phyloP scores from a whole-genome alignment of 2,797 vertebrate genomes.

The Enteromius fasciolatus region DNA sequence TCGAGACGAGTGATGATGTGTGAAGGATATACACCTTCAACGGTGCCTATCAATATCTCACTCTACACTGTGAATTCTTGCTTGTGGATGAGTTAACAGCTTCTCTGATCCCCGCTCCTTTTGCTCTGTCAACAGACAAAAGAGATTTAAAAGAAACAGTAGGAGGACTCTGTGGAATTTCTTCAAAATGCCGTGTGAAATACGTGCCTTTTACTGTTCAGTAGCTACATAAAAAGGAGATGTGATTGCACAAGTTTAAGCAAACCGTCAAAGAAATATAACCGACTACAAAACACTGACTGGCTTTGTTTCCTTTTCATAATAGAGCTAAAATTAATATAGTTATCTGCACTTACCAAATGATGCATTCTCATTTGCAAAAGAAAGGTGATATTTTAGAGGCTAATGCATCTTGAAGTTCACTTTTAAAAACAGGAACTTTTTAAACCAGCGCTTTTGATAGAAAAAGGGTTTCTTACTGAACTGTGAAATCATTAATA shows the following conservation, averaged over 20 bases:
- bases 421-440: background rate
- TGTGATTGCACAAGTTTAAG: constrained; percentile 17
- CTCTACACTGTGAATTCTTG: constrained; percentile 14
- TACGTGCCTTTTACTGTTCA: background rate
- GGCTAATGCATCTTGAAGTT: background rate
- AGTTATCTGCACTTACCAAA: constrained; percentile 18
- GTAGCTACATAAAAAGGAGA: background rate
- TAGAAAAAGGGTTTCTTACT: constrained; percentile 9
- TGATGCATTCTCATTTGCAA: constrained; percentile 14
- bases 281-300: background rate
- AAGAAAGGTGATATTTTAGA: constrained; percentile 4
- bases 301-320: background rate
- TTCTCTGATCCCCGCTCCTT: constrained; percentile 21
- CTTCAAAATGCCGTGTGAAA: constrained; percentile 9
- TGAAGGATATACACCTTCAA: constrained; percentile 12
- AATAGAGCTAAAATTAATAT: constrained; percentile 10
- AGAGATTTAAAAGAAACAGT: constrained; percentile 36
- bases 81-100: constrained; percentile 49
- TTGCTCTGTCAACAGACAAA: constrained; percentile 39
- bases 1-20: constrained; percentile 22
- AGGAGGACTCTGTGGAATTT: background rate
- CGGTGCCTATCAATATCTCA: constrained; percentile 37
- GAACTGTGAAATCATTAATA: constrained; percentile 31
- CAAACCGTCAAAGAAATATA: background rate
- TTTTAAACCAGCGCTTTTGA: background rate